Base-by-base conservation (phyloP, 2,888 invertebrate species). In the Villa cingulata region DNA sequence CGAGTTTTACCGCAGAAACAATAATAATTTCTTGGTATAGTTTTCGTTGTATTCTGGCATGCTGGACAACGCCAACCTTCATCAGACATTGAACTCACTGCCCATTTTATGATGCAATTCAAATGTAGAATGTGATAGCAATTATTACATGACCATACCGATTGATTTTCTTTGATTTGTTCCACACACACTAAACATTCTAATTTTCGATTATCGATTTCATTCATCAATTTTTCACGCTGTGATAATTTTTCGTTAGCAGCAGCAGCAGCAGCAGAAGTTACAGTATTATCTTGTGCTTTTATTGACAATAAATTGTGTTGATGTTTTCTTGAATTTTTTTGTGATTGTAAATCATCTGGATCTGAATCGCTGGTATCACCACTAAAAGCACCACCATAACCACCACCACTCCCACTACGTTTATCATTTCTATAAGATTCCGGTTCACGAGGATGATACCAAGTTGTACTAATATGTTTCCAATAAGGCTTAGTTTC, bases 111-210 rank as follows among this genome's bases (percentile, higher is more conserved):
- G 50, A 89, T 83, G 65, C 97, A 97, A 51, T 78, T 77, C 15
- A 97, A 75, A 71, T 97, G 97, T 53, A 95, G 76, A 46, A 95
- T 85, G 65, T 96, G 90, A 69, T 81, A 92, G 62, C 97, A 97
- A 59, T 86, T 87, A 53, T 73, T 68, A 64, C 97, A 97, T 3
- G 84, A 86, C 96, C 97, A 97, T 32, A 90, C 81, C 5, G 82
- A 74, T 58, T 91, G 85, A 29, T 75, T 76, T 53, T 84, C 81
- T 53, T 83, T 80, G 36, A 97, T 83, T 43, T 77, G 74, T 56
- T 92, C 94, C 61, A 89, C 95, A 64, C 97, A 97, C 16, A 97
- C 91, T 58, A 95, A 77, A 65, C 97, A 97, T 66, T 97, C 97
- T 50, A 94, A 74, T 0, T 78, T 77, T 1, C 87, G 85, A 50